Conservation (phyloP, 2,113 vertebrate genomes). For the human region DNA sequence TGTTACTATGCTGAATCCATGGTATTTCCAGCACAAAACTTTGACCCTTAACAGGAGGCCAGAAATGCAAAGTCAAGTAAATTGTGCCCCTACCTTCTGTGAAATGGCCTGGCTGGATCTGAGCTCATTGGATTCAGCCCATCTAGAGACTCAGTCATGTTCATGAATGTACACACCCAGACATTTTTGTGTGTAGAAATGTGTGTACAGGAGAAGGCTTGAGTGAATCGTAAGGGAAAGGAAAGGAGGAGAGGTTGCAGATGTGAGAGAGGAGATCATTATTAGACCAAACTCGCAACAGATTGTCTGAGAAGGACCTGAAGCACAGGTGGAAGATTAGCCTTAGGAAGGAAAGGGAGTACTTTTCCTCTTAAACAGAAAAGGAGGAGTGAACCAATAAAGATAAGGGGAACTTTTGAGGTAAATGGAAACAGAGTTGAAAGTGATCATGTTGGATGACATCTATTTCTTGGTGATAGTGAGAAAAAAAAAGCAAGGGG, state of each 20-base stretch:
- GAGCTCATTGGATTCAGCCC: neutral
- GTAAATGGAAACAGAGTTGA: neutral
- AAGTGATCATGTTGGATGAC: neutral
- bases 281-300: neutral
- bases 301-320: neutral
- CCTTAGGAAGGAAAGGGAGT: neutral
- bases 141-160: neutral
- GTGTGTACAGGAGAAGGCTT: neutral
- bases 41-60: neutral
- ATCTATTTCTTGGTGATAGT: neutral
- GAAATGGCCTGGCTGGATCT: neutral
- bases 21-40: neutral
- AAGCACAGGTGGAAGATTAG: neutral
- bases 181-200: neutral
- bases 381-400: neutral
- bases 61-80: neutral
- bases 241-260: neutral
- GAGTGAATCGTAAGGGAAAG: neutral
- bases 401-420: neutral
- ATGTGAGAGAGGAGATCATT: neutral
- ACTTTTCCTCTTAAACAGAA: neutral
- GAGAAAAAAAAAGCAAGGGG: neutral
- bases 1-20: neutral
- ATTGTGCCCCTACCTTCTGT: neutral
- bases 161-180: neutral